Percentiles rank a stretch among this genome's conserved stretches.
These are phyloP conservation scores for Larimichthys crocea DNA, from an alignment of 2,113 vertebrate genomes.

Conservation along the genomic window DNA sequence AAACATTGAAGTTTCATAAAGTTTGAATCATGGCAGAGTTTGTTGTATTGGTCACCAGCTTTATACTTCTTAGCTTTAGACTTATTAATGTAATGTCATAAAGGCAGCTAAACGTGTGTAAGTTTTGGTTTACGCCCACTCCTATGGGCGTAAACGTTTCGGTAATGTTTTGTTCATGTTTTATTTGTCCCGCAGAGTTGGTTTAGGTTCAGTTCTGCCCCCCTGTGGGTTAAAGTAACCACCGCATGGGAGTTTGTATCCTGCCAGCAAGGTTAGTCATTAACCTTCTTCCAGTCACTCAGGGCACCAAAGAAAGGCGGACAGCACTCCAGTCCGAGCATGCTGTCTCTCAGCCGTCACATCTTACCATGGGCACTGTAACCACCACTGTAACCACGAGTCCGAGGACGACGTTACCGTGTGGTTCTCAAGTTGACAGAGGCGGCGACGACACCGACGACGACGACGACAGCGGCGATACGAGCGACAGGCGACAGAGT, in stretches of 20 bases:
- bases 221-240: slow-evolving; percentile 69
- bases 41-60: background rate
- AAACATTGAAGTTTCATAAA: too few species aligned
- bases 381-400: slow-evolving; percentile 50
- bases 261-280: slow-evolving; percentile 78
- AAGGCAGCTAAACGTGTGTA: background rate
- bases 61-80: too few species aligned
- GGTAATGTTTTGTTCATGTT: slow-evolving; percentile 60
- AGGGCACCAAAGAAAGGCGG: slow-evolving; percentile 46
- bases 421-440: slow-evolving; percentile 68
- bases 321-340: too few species aligned
- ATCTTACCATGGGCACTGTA: slow-evolving; percentile 77
- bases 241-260: slow-evolving; percentile 39
- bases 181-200: slow-evolving; percentile 55
- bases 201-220: slow-evolving; percentile 58
- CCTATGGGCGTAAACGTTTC: slow-evolving; percentile 48
- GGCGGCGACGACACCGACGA: slow-evolving; percentile 7
- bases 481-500: slow-evolving; percentile 52
- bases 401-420: slow-evolving; percentile 67
- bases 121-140: background rate
- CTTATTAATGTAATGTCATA: background rate
- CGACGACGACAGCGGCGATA: slow-evolving; percentile 16
- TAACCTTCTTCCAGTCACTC: slow-evolving; percentile 69
- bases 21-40: too few species aligned
- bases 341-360: slow-evolving; percentile 74